These are phyloP conservation scores for Phocoena sinus DNA, from an alignment of 2,113 vertebrate genomes.

Conservation along the genomic window DNA sequence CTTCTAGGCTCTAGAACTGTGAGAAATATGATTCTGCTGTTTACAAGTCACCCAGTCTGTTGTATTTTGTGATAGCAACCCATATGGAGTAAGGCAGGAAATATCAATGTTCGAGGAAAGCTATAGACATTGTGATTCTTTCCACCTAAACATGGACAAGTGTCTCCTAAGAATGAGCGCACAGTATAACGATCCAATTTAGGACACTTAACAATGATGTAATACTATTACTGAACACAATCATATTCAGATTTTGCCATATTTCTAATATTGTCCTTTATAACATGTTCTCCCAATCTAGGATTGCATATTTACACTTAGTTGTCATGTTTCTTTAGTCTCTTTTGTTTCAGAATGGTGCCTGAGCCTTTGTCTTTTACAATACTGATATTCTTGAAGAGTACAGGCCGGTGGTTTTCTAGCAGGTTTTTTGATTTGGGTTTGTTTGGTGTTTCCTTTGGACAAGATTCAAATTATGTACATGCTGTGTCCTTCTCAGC, in stretches of 20 bases:
- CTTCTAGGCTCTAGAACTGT: neutral
- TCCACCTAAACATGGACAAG: neutral
- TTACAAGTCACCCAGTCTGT: neutral
- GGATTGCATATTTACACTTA: neutral
- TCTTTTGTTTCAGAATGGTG: neutral
- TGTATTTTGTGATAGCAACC: neutral
- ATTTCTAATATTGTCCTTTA: neutral
- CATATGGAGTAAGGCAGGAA: neutral
- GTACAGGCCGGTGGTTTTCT: neutral
- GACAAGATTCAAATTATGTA: neutral
- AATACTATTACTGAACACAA: neutral
- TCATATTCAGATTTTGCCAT: neutral
- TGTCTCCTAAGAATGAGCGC: neutral
- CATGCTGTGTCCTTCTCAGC: neutral
- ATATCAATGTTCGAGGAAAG: neutral
- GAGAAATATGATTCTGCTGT: neutral
- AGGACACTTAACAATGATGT: neutral
- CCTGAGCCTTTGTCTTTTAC: neutral
- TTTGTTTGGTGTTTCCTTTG: neutral
- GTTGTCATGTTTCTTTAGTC: neutral
- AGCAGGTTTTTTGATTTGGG: neutral
- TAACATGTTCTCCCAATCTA: neutral
- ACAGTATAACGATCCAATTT: neutral
- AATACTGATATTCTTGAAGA: neutral
- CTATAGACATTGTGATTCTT: neutral